These are phyloP conservation scores for Poecilus cupreus DNA, from an alignment of 2,888 invertebrate genomes.

Conservation along the genomic window DNA sequence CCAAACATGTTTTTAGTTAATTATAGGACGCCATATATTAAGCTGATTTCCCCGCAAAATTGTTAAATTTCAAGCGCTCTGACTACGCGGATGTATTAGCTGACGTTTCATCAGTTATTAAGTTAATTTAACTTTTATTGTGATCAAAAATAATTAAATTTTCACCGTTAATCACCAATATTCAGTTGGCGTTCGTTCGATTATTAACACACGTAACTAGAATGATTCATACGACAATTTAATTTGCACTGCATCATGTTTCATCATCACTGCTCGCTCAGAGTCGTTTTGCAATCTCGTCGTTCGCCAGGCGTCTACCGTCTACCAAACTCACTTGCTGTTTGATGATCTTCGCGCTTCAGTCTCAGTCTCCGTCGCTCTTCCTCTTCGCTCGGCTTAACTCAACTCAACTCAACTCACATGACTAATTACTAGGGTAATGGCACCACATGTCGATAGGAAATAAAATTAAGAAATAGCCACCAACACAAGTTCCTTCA, in stretches of 20 bases:
- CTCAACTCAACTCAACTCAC: not conserved
- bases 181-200: conserved; percentile 30
- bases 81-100: not conserved
- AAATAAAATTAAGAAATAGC: not conserved
- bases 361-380: not conserved
- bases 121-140: conserved; percentile 34
- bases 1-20: conserved; percentile 47
- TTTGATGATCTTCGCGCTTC: not conserved
- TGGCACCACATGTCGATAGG: not conserved
- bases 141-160: conserved; percentile 15
- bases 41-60: not conserved
- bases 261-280: not conserved
- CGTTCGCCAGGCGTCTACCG: not conserved
- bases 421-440: not conserved
- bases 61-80: not conserved
- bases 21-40: conserved; percentile 30
- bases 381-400: too few species aligned
- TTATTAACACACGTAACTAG: conserved; percentile 24
- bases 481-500: too few species aligned
- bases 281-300: not conserved
- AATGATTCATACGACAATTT: conserved; percentile 34
- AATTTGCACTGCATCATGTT: conserved; percentile 14
- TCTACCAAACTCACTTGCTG: not conserved
- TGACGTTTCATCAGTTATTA: not conserved
- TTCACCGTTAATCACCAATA: conserved; percentile 34